These are phyloP conservation scores for Notothenia coriiceps DNA, from an alignment of 2,113 vertebrate genomes.

Conservation along the genomic window DNA sequence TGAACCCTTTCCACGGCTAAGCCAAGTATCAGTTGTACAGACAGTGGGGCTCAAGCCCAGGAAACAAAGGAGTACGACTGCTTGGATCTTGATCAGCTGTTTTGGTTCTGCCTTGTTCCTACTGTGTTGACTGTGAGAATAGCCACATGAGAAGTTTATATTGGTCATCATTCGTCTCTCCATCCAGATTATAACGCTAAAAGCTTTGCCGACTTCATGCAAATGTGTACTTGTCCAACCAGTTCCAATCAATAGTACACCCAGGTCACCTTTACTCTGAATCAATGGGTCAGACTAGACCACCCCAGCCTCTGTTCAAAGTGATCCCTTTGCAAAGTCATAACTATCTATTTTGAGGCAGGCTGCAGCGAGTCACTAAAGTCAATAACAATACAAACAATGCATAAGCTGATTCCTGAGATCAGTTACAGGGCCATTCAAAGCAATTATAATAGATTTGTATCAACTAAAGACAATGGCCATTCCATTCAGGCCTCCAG, in stretches of 20 bases:
- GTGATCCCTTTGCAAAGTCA: conserved; percentile 71
- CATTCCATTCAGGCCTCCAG: background rate
- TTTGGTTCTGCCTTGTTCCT: conserved; percentile 24
- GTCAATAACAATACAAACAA: conserved; percentile 62
- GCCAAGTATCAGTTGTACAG: conserved; percentile 58
- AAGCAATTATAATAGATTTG: conserved; percentile 34
- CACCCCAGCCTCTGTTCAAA: conserved; percentile 43
- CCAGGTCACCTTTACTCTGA: conserved; percentile 67
- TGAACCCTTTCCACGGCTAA: conserved; percentile 40
- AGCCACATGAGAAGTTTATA: background rate
- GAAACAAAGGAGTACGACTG: conserved; percentile 31
- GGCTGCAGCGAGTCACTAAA: conserved; percentile 50
- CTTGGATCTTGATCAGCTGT: conserved; percentile 45
- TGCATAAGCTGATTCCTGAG: conserved; percentile 39
- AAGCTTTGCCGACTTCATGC: conserved; percentile 45
- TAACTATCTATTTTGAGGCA: conserved; percentile 72
- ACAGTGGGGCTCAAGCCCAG: conserved; percentile 35
- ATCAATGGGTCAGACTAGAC: conserved; percentile 77
- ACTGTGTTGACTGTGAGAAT: conserved; percentile 30
- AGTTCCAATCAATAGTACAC: conserved; percentile 75
- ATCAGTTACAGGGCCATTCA: conserved; percentile 36
- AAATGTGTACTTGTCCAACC: conserved; percentile 38
- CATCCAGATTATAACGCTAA: conserved; percentile 9
- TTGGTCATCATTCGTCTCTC: background rate
- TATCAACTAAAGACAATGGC: conserved; percentile 6